Evolutionary conservation across 2,888 invertebrate genomes (phyloP).

Genomic region (Drosophila nigricruria): DNA sequence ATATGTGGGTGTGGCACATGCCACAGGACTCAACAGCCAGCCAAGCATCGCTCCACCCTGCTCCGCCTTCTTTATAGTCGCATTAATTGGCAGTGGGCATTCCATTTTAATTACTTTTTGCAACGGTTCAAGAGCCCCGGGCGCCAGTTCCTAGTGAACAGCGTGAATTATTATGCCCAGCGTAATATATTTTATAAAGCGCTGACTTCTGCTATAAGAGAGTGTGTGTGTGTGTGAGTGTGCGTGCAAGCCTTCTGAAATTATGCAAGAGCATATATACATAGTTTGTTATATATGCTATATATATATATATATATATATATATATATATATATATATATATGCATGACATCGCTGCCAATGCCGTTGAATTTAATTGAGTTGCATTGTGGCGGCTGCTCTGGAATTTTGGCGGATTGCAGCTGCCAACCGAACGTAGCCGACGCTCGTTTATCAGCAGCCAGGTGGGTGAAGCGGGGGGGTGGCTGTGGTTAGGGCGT

Average conservation of each 20-base stretch:
- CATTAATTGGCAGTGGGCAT: constrained; percentile 79
- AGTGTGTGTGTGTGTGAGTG: constrained; percentile 14
- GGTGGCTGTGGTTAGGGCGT: background rate
- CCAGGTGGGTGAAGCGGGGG: background rate
- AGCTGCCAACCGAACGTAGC: constrained; percentile 41
- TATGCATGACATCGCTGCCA: constrained; percentile 54
- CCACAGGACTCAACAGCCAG: background rate
- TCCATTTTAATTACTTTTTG: constrained; percentile 80
- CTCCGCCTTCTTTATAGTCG: constrained; percentile 44
- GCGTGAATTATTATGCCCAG: constrained; percentile 71
- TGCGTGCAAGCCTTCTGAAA: constrained; percentile 41
- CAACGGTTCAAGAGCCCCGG: constrained; percentile 66
- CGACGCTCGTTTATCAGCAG: constrained; percentile 41
- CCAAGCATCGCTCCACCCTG: background rate
- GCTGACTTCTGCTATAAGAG: constrained; percentile 34
- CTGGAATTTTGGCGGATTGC: constrained; percentile 54
- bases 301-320: background rate
- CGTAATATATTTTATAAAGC: constrained; percentile 72
- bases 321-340: background rate
- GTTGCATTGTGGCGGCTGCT: constrained; percentile 65
- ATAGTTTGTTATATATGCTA: constrained; percentile 1
- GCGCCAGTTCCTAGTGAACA: constrained; percentile 48
- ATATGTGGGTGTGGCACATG: constrained; percentile 26
- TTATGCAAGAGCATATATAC: constrained; percentile 62
- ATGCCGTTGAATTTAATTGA: constrained; percentile 74